Evolutionary conservation across 2,113 vertebrate genomes (phyloP).

Genomic region (Crotalus horridus): DNA sequence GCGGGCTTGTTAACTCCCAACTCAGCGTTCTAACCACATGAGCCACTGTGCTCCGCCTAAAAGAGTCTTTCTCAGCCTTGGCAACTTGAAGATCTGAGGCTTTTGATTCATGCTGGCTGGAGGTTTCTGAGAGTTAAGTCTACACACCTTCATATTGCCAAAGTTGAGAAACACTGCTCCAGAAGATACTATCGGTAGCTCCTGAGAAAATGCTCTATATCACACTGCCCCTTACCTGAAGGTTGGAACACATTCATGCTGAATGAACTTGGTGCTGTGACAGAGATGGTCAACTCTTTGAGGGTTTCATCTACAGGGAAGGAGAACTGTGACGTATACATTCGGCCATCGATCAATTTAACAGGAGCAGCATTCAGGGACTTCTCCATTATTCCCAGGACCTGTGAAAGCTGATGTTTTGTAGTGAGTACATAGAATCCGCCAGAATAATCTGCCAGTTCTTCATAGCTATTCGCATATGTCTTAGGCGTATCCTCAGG

Average conservation of each 20-base stretch:
- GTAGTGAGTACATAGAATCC: neutral
- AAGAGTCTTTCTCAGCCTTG: neutral
- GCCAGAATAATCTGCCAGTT: neutral
- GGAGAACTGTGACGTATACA: neutral
- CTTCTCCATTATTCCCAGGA: constrained; percentile 6
- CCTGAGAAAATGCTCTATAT: neutral
- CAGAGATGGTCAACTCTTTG: neutral
- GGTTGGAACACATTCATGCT: neutral
- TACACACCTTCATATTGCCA: neutral
- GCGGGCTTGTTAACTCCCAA: neutral
- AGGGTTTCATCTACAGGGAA: constrained; percentile 5
- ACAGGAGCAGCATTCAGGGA: constrained; percentile 20
- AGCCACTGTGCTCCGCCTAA: neutral
- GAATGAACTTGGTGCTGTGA: neutral
- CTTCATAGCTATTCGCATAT: constrained; percentile 4
- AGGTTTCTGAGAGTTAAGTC: neutral
- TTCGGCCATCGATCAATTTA: neutral
- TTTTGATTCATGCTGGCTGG: neutral
- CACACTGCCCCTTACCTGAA: neutral
- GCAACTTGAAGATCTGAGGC: neutral
- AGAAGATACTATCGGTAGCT: neutral
- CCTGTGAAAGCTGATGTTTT: neutral
- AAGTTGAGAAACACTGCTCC: neutral
- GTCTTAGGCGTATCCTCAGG: neutral
- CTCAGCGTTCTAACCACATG: too few relatives aligned